phyloP scores from a whole-genome alignment of 2,888 invertebrate genomes.

The Eucera pruinosa region DNA sequence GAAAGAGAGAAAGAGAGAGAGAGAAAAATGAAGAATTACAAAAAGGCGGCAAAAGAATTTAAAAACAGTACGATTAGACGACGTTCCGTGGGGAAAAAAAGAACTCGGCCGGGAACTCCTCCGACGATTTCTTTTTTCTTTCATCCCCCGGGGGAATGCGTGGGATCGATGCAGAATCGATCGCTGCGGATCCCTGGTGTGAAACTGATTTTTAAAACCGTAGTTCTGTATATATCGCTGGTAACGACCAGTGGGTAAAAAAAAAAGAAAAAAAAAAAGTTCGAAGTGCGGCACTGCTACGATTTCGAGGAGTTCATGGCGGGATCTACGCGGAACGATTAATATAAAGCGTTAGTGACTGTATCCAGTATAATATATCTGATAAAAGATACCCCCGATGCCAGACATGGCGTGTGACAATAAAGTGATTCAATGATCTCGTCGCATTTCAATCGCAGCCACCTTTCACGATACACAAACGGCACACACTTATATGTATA shows the following conservation, averaged over 20 bases:
- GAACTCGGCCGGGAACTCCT: conserved; percentile 62
- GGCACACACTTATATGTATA: conserved; percentile 26
- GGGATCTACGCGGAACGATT: conserved; percentile 69
- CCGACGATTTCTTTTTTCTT: conserved; percentile 42
- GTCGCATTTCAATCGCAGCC: conserved; percentile 68
- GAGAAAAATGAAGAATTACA: conserved; percentile 39
- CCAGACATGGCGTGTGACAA: conserved; percentile 84
- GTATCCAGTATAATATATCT: conserved; percentile 83
- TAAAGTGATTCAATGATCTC: conserved; percentile 83
- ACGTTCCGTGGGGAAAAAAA: conserved; percentile 50
- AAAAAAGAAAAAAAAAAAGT: no score
- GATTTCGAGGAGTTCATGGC: conserved; percentile 69
- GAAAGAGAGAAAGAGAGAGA: background rate
- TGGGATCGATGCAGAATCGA: conserved; percentile 12
- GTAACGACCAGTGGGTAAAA: conserved; percentile 18
- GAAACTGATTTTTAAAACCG: conserved; percentile 38
- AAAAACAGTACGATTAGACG: conserved; percentile 67
- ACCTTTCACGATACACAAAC: conserved; percentile 59
- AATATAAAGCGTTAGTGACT: conserved; percentile 82
- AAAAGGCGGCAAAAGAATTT: conserved; percentile 54
- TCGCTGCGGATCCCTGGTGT: conserved; percentile 21
- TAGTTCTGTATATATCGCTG: conserved; percentile 45
- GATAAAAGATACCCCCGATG: conserved; percentile 83
- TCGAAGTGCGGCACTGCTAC: conserved; percentile 23
- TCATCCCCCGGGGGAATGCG: conserved; percentile 12